Conservation (phyloP, 2,888 invertebrate genomes). For the Orchestes rusci region DNA sequence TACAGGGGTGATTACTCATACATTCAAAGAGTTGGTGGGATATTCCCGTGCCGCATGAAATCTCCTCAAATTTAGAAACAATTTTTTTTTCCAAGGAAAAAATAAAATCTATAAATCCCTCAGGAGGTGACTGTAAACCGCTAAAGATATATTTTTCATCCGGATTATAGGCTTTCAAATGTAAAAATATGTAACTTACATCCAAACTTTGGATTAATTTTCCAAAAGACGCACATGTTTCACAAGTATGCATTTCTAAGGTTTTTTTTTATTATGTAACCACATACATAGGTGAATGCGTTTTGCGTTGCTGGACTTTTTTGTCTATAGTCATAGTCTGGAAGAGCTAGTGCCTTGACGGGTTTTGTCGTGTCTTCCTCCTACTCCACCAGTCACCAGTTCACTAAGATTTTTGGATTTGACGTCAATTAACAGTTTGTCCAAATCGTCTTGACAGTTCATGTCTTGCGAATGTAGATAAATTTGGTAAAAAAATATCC, state of each 20-base stretch:
- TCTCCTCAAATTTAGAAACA: not conserved
- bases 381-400: too few relatives aligned
- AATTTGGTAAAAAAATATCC: slow-evolving; percentile 6
- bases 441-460: slow-evolving; percentile 8
- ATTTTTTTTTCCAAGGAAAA: not conserved
- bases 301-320: not conserved
- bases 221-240: not conserved
- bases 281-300: not conserved
- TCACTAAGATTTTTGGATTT: not conserved
- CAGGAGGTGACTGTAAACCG: too few relatives aligned
- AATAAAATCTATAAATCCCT: not conserved
- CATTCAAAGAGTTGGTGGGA: not conserved
- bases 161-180: too few relatives aligned
- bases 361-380: too few relatives aligned
- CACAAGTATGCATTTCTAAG: not conserved
- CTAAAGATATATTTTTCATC: too few relatives aligned
- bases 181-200: too few relatives aligned
- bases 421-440: too few relatives aligned
- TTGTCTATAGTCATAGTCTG: not conserved
- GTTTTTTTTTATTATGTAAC: not conserved
- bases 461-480: slow-evolving; percentile 5
- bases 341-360: too few relatives aligned
- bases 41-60: not conserved
- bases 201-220: too few relatives aligned
- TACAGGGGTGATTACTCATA: not conserved